Evolutionary conservation across 2,113 vertebrate species (phyloP).

Genomic region (Arvicanthis niloticus): DNA sequence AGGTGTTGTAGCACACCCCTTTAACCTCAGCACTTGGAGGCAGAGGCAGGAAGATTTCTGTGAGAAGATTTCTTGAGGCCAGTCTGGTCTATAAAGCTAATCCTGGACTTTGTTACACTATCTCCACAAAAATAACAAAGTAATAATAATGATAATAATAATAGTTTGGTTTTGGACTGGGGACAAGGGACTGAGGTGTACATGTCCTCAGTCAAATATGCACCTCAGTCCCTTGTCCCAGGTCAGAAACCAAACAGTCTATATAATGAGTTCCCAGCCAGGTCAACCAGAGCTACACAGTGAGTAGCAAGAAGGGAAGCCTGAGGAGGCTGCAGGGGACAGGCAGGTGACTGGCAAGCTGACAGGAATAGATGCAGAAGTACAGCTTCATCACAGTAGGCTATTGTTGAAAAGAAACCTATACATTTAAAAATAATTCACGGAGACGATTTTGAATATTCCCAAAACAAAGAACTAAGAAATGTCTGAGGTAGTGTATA

Average conservation of each 20-base stretch:
- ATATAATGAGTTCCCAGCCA: not conserved
- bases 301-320: not conserved
- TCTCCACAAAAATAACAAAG: not conserved
- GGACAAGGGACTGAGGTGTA: too few relatives aligned
- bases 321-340: not conserved
- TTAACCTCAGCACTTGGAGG: not conserved
- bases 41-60: not conserved
- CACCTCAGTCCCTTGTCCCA: too few relatives aligned
- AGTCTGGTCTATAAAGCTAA: not conserved
- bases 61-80: not conserved
- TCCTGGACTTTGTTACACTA: not conserved
- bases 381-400: not conserved
- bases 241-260: not conserved
- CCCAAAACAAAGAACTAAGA: not conserved
- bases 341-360: not conserved
- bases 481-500: not conserved
- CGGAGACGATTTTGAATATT: not conserved
- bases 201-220: too few relatives aligned
- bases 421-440: not conserved
- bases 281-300: not conserved
- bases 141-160: not conserved
- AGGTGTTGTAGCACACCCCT: not conserved
- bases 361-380: not conserved
- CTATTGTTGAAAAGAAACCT: not conserved
- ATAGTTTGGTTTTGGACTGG: too few relatives aligned